Conservation (phyloP, 1,140 invertebrate species). For the Mycetomoellerius zeteki region DNA sequence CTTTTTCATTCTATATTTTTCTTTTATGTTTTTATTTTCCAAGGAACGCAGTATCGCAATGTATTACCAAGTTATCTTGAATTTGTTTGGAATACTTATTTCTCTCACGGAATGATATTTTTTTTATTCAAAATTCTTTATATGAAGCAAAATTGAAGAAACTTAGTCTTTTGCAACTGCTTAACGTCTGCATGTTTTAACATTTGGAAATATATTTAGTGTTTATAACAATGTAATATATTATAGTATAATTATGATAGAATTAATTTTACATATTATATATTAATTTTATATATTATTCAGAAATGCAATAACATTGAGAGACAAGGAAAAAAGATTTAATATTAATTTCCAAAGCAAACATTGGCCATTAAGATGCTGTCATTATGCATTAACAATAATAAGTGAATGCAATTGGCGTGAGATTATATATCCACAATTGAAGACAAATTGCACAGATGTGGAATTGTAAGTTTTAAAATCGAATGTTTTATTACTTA, state of each 20-base stretch:
- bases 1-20: neutral
- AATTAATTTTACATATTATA: slow-evolving; percentile 17
- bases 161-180: neutral
- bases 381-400: slow-evolving; percentile 75
- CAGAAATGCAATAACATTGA: slow-evolving; percentile 30
- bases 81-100: neutral
- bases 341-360: slow-evolving; percentile 69
- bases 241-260: neutral
- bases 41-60: neutral
- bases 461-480: slow-evolving; percentile 40
- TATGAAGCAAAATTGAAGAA: neutral
- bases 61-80: neutral
- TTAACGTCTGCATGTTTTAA: neutral
- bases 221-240: neutral
- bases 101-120: neutral
- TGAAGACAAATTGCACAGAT: neutral
- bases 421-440: slow-evolving; percentile 72
- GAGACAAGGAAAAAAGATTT: slow-evolving; percentile 5
- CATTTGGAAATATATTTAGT: slow-evolving; percentile 14
- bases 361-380: slow-evolving; percentile 68
- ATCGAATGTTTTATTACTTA: slow-evolving; percentile 10
- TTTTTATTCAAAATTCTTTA: neutral
- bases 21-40: neutral
- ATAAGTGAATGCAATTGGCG: slow-evolving; percentile 63
- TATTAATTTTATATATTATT: slow-evolving; percentile 50